These are phyloP conservation scores for Xylota sylvarum DNA, from an alignment of 2,888 invertebrate genomes.

Conservation along the genomic window DNA sequence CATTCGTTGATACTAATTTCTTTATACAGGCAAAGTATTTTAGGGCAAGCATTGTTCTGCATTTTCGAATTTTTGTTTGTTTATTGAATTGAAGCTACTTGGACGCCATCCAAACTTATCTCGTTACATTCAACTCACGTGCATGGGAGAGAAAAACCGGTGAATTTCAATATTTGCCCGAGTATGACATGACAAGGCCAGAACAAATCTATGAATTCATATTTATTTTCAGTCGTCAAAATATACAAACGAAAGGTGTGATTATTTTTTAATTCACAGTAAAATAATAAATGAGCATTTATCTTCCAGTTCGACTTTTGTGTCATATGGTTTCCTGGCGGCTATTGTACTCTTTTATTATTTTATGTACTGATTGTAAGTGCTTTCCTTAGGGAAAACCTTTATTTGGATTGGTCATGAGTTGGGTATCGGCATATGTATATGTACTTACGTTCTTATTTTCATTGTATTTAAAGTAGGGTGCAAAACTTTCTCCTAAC, in stretches of 20 bases:
- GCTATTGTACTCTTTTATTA: background rate
- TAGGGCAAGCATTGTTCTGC: too few species aligned
- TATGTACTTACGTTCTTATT: too few species aligned
- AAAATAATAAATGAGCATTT: constrained; percentile 9
- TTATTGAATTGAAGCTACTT: background rate
- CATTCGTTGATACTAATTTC: too few species aligned
- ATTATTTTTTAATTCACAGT: background rate
- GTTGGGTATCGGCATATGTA: too few species aligned
- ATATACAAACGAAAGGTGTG: background rate
- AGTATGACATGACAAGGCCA: background rate
- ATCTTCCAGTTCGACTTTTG: background rate
- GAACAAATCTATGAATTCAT: background rate
- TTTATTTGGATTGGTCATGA: too few species aligned
- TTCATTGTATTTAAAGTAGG: too few species aligned
- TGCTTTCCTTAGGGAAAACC: too few species aligned
- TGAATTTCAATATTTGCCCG: constrained; percentile 4
- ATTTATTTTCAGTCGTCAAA: constrained; percentile 13
- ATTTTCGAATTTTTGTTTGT: background rate
- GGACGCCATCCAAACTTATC: background rate
- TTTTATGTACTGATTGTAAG: too few species aligned
- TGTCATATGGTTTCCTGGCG: background rate
- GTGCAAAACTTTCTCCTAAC: too few species aligned
- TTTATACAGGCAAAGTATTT: too few species aligned
- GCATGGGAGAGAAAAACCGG: background rate
- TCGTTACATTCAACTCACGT: constrained; percentile 17